Evolutionary conservation across 2,797 vertebrate species (phyloP).

Genomic region (Sandelia bainsii): DNA sequence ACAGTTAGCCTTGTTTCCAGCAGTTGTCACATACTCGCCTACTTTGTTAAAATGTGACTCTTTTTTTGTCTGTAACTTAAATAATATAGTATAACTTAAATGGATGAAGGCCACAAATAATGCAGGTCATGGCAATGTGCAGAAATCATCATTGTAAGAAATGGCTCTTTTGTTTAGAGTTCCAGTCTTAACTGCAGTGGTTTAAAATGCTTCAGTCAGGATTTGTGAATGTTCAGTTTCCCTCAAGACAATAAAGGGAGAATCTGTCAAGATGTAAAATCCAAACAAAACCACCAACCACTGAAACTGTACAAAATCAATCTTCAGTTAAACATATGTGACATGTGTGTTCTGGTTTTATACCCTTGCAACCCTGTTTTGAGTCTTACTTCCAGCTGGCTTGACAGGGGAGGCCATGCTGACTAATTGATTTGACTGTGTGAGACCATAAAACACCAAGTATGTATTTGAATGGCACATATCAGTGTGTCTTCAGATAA

Average conservation of each 20-base stretch:
- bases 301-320: neutral
- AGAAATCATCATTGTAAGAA: conserved; percentile 1
- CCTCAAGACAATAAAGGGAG: neutral
- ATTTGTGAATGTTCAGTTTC: conserved; percentile 1
- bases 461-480: conserved; percentile 14
- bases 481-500: conserved; percentile 6
- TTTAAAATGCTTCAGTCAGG: neutral
- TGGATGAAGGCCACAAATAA: conserved; percentile 37
- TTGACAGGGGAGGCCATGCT: neutral
- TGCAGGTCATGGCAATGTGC: conserved; percentile 12
- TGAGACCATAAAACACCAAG: neutral
- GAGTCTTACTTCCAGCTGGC: neutral
- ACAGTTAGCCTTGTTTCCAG: neutral
- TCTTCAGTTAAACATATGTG: neutral
- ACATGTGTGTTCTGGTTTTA: conserved; percentile 14
- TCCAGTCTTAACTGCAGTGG: neutral
- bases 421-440: neutral
- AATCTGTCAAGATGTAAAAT: neutral
- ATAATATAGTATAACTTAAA: conserved; percentile 27
- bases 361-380: neutral
- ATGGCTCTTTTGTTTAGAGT: neutral
- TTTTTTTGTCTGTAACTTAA: conserved; percentile 60
- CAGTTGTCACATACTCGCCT: conserved; percentile 4
- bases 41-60: conserved; percentile 39
- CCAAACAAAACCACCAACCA: neutral